These are phyloP conservation scores for Adelphocoris suturalis DNA, from an alignment of 2,888 invertebrate genomes.

Conservation along the genomic window DNA sequence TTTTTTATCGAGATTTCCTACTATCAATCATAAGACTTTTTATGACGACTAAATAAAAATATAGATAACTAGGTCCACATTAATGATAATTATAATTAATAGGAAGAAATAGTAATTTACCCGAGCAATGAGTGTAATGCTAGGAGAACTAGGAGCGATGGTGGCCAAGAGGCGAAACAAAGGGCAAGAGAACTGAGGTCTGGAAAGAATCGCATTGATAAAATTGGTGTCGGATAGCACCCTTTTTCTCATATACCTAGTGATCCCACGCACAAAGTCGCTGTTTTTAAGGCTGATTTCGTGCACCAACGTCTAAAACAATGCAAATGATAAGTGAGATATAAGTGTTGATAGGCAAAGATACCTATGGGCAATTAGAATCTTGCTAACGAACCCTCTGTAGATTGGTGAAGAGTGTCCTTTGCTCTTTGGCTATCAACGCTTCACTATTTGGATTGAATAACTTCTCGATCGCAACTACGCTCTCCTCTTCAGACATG, in stretches of 20 bases:
- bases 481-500: slow-evolving; percentile 71
- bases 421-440: slow-evolving; percentile 61
- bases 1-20: no score
- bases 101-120: slow-evolving; percentile 47
- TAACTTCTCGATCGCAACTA: slow-evolving; percentile 69
- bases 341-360: neutral
- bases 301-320: slow-evolving; percentile 74
- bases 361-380: neutral
- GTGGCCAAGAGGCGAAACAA: slow-evolving; percentile 75
- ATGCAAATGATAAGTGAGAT: neutral
- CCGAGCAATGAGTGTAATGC: slow-evolving; percentile 70
- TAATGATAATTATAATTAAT: neutral
- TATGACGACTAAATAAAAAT: no score
- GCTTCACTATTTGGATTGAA: slow-evolving; percentile 63
- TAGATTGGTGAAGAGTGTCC: slow-evolving; percentile 70
- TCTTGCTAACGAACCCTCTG: slow-evolving; percentile 67
- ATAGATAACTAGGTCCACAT: neutral
- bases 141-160: slow-evolving; percentile 71
- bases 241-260: slow-evolving; percentile 73
- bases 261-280: slow-evolving; percentile 72
- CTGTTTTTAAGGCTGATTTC: slow-evolving; percentile 71
- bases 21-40: no score
- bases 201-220: slow-evolving; percentile 70
- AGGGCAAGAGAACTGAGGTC: slow-evolving; percentile 75
- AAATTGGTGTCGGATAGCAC: slow-evolving; percentile 73